These are phyloP conservation scores for Colius striatus DNA, from an alignment of 2,113 vertebrate species.

Conservation along the genomic window DNA sequence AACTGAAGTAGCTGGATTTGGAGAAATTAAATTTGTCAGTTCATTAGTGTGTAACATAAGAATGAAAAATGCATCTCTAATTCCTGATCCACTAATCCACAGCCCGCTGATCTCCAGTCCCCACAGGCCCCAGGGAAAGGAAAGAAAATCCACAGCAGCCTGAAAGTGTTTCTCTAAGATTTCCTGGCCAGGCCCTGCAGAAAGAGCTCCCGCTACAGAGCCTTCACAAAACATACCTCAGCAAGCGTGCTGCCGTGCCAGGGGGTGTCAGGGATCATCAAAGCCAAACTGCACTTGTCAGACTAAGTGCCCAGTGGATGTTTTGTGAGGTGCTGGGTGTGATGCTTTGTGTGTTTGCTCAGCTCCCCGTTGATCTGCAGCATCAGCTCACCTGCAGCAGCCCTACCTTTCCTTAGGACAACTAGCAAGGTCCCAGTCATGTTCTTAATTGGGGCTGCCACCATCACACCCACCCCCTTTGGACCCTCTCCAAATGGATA, in stretches of 20 bases:
- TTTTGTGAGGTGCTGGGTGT: not conserved
- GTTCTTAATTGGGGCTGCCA: not conserved
- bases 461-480: not conserved
- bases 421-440: not conserved
- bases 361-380: not conserved
- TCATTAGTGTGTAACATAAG: constrained; percentile 59
- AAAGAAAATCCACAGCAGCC: constrained; percentile 10
- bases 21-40: constrained; percentile 57
- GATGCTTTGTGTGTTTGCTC: not conserved
- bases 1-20: constrained; percentile 32
- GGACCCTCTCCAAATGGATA: not conserved
- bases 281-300: not conserved
- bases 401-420: not conserved
- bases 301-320: not conserved
- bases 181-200: not conserved
- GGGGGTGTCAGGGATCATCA: not conserved
- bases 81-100: constrained; percentile 48
- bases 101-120: constrained; percentile 6
- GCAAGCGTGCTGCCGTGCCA: not conserved
- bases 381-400: not conserved
- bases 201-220: not conserved
- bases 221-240: not conserved
- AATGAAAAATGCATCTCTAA: constrained; percentile 47
- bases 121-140: not conserved
- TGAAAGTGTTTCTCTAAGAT: accelerated